phyloP scores from a whole-genome alignment of 1,140 invertebrate species.

The Phymorhynchus buccinoides region DNA sequence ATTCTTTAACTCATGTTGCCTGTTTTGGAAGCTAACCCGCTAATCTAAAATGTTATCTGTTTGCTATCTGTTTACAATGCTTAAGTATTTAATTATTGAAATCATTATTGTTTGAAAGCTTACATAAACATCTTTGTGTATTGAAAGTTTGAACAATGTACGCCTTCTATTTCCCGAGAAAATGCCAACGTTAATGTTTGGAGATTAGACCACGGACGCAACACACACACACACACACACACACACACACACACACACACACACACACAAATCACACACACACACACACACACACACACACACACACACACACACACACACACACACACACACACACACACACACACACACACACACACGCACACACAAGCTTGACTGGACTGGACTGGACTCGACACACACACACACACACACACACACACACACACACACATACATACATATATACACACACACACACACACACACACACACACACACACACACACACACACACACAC shows the following conservation, averaged over 20 bases:
- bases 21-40: no score
- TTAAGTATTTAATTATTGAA: no score
- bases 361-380: no score
- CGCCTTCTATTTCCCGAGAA: no score
- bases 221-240: neutral
- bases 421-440: neutral
- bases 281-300: neutral
- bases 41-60: no score
- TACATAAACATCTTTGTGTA: no score
- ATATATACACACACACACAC: neutral
- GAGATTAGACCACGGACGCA: neutral
- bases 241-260: conserved; percentile 10
- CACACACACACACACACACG: neutral
- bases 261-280: neutral
- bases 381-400: no score
- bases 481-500: neutral
- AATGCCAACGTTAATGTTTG: no score
- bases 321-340: neutral
- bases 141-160: no score
- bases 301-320: neutral
- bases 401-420: conserved; percentile 10
- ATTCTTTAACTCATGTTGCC: no score
- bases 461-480: neutral
- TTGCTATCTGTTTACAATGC: no score
- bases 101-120: no score